A percentile compares a stretch with the other conserved stretches of the same genome.
Evolutionary conservation across 2,888 invertebrate species (phyloP).

Genomic region (Poecilobothrus nobilitatus): DNA sequence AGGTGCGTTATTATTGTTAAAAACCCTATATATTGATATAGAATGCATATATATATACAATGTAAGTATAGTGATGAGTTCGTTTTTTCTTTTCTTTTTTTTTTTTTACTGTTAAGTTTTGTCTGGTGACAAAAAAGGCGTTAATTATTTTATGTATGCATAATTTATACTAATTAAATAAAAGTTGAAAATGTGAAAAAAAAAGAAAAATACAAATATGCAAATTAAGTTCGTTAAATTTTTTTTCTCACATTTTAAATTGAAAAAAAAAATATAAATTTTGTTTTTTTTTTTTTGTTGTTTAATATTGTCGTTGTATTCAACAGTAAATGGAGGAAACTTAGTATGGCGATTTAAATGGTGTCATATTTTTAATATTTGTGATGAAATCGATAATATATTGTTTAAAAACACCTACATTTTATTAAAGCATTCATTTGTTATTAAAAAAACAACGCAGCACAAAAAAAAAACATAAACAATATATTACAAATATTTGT

Average conservation of each 20-base stretch:
- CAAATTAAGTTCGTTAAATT: not conserved
- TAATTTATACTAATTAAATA: conserved; percentile 3
- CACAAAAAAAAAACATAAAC: no score
- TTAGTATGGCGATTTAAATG: not conserved
- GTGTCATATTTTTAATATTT: not conserved
- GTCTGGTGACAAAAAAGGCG: conserved; percentile 6
- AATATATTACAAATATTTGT: no score
- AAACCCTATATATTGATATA: no score
- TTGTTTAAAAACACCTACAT: not conserved
- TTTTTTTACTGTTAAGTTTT: not conserved
- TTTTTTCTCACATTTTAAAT: not conserved
- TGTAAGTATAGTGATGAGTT: not conserved
- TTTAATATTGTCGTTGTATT: not conserved
- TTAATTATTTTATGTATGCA: not conserved
- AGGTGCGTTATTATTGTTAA: not conserved
- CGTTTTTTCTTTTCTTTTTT: not conserved
- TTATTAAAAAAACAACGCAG: no score
- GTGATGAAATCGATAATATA: not conserved
- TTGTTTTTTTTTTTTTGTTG: not conserved
- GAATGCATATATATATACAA: not conserved
- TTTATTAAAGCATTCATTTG: not conserved
- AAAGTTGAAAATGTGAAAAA: not conserved
- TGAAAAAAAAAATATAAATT: not conserved
- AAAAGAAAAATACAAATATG: not conserved
- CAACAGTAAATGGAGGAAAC: not conserved